phyloP scores from a whole-genome alignment of 2,113 vertebrate species.

The Cyanoramphus novaezelandiae region DNA sequence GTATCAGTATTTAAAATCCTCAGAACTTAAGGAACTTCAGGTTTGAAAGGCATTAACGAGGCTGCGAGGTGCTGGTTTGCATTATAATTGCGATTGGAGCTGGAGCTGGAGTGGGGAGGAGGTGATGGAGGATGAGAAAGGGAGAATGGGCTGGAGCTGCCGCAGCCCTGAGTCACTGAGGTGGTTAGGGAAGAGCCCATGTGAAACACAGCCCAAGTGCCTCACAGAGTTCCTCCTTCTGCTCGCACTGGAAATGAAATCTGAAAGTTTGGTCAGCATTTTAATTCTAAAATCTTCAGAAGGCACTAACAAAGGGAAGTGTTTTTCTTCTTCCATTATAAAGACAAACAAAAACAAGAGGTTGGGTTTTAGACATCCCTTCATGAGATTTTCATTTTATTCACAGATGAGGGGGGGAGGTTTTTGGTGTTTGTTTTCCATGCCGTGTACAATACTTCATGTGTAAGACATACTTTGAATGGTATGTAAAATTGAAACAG shows the following conservation, averaged over 20 bases:
- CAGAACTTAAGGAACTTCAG: constrained; percentile 79
- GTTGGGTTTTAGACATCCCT: not conserved
- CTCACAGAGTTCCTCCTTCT: not conserved
- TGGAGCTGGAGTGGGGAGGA: constrained; percentile 35
- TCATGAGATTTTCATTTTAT: not conserved
- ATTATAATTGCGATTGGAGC: constrained; percentile 73
- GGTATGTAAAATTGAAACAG: not conserved
- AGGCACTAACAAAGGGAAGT: not conserved
- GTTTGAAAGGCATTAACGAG: constrained; percentile 73
- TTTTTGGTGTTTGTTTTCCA: not conserved
- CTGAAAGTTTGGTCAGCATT: not conserved
- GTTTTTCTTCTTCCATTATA: not conserved
- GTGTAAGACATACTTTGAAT: not conserved
- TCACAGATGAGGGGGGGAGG: not conserved
- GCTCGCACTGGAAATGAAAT: not conserved
- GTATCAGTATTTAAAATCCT: constrained; percentile 62
- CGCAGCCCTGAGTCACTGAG: not conserved
- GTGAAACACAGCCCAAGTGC: not conserved
- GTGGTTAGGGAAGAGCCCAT: not conserved
- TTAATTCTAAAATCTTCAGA: constrained; percentile 4
- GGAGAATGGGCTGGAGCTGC: not conserved
- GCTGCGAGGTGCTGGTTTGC: constrained; percentile 69
- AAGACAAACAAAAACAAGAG: not conserved
- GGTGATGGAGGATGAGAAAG: constrained; percentile 37
- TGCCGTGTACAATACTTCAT: not conserved